phyloP scores from a whole-genome alignment of 2,797 vertebrate species.

The Gymnoscopelus braueri region DNA sequence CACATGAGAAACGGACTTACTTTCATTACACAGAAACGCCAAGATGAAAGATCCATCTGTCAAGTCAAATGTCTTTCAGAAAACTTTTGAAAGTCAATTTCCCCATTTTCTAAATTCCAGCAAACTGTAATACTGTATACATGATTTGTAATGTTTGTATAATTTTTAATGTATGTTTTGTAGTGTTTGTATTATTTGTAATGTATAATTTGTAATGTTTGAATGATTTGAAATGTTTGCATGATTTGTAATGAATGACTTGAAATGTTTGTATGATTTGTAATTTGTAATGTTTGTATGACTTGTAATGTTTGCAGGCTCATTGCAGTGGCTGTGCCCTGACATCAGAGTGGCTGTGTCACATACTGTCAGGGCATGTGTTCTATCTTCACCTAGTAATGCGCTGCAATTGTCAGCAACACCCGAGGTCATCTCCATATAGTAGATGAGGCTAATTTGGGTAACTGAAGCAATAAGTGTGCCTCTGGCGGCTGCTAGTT shows the following conservation, averaged over 20 bases:
- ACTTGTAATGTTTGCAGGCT: too few relatives aligned
- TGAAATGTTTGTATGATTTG: too few relatives aligned
- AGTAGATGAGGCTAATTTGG: constrained; percentile 40
- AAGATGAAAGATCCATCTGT: constrained; percentile 43
- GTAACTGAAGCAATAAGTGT: neutral
- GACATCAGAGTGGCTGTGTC: constrained; percentile 21
- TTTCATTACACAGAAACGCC: constrained; percentile 29
- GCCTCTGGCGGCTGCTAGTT: constrained; percentile 1
- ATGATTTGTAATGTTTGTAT: too few relatives aligned
- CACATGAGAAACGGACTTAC: constrained; percentile 32
- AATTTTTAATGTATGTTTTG: too few relatives aligned
- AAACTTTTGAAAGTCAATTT: constrained; percentile 11
- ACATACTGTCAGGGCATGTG: constrained; percentile 29
- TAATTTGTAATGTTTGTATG: too few relatives aligned
- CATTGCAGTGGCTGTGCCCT: constrained; percentile 2
- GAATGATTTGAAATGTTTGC: too few relatives aligned
- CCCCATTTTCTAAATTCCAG: constrained; percentile 17
- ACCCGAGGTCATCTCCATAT: constrained; percentile 31
- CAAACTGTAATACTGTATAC: neutral
- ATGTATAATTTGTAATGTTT: too few relatives aligned
- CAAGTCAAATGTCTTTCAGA: constrained; percentile 33
- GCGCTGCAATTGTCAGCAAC: constrained; percentile 42
- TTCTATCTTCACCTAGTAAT: constrained; percentile 51
- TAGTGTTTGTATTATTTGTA: too few relatives aligned
- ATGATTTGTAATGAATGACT: too few relatives aligned